Percentiles rank a stretch among this genome's conserved stretches.
Evolutionary conservation across 2,113 vertebrate species (phyloP).

Genomic region (Synodontis membranacea): DNA sequence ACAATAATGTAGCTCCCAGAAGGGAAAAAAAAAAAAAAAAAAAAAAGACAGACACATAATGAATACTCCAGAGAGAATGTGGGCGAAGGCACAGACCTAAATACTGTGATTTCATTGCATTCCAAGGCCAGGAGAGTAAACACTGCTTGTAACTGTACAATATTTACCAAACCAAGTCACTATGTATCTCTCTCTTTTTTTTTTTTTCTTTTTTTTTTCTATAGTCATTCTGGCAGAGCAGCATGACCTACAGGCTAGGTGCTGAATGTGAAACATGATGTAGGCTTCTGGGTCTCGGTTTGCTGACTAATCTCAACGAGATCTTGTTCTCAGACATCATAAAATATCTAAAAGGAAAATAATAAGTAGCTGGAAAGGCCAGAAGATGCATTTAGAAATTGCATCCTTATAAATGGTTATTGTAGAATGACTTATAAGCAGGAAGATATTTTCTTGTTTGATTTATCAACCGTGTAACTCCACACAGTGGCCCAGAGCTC

Average conservation of each 20-base stretch:
- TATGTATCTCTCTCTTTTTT: conserved; percentile 2
- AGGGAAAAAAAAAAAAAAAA: not conserved
- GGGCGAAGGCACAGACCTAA: conserved; percentile 30
- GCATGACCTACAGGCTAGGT: conserved; percentile 9
- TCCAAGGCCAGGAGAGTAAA: conserved; percentile 34
- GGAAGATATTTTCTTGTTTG: conserved; percentile 48
- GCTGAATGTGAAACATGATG: conserved; percentile 29
- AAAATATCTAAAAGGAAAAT: not conserved
- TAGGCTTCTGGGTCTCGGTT: conserved; percentile 8
- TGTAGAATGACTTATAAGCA: conserved; percentile 7
- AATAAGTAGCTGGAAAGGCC: not conserved
- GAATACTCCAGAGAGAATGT: conserved; percentile 48
- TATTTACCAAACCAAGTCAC: conserved; percentile 39
- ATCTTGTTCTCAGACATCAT: not conserved
- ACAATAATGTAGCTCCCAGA: conserved; percentile 39
- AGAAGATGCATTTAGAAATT: not conserved
- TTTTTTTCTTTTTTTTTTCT: too few species aligned
- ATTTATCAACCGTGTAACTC: conserved; percentile 47
- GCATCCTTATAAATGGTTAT: not conserved
- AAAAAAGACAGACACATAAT: conserved; percentile 37
- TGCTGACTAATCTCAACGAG: not conserved
- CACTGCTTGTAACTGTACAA: conserved; percentile 34
- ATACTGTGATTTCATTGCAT: conserved; percentile 24
- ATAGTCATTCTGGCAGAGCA: conserved; percentile 18
- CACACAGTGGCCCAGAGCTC: conserved; percentile 38